Conservation (phyloP, 2,888 invertebrate genomes). For the Tipula helvola region DNA sequence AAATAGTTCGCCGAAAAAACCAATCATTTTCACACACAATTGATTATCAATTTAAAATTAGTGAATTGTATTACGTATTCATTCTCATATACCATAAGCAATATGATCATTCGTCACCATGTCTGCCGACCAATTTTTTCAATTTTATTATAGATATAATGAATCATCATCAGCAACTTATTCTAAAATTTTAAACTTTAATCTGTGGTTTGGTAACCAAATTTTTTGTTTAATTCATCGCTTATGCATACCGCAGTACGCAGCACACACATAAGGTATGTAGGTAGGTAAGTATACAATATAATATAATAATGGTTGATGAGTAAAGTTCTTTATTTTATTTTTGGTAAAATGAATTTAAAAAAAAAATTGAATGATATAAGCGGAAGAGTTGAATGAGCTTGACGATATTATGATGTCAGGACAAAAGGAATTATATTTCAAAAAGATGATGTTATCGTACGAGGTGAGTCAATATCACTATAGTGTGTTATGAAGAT, state of each 20-base stretch:
- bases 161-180: not conserved
- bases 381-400: not conserved
- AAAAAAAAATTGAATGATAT: not conserved
- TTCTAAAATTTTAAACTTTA: not conserved
- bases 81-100: not conserved
- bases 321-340: not conserved
- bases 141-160: no score
- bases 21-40: not conserved
- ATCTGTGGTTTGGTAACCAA: not conserved
- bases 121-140: no score
- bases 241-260: not conserved
- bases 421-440: not conserved
- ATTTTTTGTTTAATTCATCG: not conserved
- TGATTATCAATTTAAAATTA: not conserved
- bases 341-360: not conserved
- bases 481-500: not conserved
- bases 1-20: not conserved
- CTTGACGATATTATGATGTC: not conserved
- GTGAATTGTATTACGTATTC: no score
- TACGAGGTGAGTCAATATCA: not conserved
- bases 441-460: not conserved
- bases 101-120: not conserved
- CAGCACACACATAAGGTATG: not conserved
- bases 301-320: not conserved
- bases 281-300: not conserved